A percentile compares a stretch with the other conserved stretches of the same genome.
Conservation (phyloP, 2,113 vertebrate genomes). For the Myotis brandtii region DNA sequence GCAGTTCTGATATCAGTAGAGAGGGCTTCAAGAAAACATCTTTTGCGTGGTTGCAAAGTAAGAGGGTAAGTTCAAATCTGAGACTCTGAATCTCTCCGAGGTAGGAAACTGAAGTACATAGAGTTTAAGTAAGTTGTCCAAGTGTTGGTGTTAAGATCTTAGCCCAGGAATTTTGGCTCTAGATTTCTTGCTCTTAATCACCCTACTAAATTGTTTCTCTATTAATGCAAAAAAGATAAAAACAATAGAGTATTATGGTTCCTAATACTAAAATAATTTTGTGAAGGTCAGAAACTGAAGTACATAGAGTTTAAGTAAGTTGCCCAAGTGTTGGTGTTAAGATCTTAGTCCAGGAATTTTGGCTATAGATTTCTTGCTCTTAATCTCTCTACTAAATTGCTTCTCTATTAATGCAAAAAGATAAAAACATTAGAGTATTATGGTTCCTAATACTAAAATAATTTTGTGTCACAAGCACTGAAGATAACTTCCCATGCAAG, state of each 20-base stretch:
- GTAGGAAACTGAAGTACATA: too few species aligned
- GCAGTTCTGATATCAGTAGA: conserved; percentile 83
- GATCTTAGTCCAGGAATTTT: background rate
- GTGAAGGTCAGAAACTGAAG: background rate
- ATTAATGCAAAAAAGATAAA: too few species aligned
- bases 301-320: background rate
- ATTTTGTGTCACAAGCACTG: background rate
- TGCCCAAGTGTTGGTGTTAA: background rate
- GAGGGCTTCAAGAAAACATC: conserved; percentile 83
- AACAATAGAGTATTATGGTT: too few species aligned
- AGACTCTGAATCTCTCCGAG: conserved; percentile 62
- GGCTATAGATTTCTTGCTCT: background rate
- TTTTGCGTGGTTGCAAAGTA: conserved; percentile 82
- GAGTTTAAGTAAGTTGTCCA: too few species aligned
- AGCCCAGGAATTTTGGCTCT: too few species aligned
- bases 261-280: too few species aligned
- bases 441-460: background rate
- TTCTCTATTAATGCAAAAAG: background rate
- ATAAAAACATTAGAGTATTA: background rate
- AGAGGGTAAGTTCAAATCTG: conserved; percentile 76
- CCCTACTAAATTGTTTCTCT: too few species aligned
- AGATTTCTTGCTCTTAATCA: too few species aligned
- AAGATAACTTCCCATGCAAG: background rate
- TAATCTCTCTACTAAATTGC: background rate
- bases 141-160: too few species aligned